A percentile compares a stretch with the other conserved stretches of the same genome.
Evolutionary conservation across 2,797 vertebrate genomes (phyloP).

Genomic region (Sternotherus odoratus): DNA sequence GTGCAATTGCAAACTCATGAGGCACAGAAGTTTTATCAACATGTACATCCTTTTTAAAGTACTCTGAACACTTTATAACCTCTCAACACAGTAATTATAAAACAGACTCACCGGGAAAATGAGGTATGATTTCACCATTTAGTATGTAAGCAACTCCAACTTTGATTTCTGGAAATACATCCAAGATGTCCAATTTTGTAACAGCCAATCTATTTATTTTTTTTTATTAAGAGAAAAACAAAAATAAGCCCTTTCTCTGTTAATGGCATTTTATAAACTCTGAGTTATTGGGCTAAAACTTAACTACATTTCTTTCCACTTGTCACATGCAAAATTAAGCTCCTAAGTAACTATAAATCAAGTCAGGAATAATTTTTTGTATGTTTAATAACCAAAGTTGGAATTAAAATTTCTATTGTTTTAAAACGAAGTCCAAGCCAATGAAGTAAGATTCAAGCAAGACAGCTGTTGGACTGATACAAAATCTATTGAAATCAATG

Average conservation of each 20-base stretch:
- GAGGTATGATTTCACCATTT: constrained; percentile 91
- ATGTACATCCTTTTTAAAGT: neutral
- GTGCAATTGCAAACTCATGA: neutral
- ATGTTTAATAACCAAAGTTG: neutral
- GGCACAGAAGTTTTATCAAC: neutral
- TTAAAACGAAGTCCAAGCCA: neutral
- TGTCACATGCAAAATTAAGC: neutral
- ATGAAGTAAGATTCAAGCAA: neutral
- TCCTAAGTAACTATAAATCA: neutral
- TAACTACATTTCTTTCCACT: neutral
- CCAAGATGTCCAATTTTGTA: constrained; percentile 98
- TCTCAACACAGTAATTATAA: neutral
- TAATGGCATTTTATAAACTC: constrained; percentile 14
- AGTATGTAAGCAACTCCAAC: constrained; percentile 94
- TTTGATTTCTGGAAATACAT: constrained; percentile 93
- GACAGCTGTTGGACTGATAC: neutral
- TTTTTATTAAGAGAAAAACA: constrained; percentile 30
- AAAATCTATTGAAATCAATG: neutral
- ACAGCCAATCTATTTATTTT: constrained; percentile 89
- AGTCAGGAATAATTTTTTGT: neutral
- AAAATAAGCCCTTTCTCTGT: neutral
- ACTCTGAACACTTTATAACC: neutral
- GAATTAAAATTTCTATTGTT: neutral
- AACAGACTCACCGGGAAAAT: constrained; percentile 92
- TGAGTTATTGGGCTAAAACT: neutral